Evolutionary conservation across 2,797 vertebrate genomes (phyloP).

Genomic region (Florisuga fusca): DNA sequence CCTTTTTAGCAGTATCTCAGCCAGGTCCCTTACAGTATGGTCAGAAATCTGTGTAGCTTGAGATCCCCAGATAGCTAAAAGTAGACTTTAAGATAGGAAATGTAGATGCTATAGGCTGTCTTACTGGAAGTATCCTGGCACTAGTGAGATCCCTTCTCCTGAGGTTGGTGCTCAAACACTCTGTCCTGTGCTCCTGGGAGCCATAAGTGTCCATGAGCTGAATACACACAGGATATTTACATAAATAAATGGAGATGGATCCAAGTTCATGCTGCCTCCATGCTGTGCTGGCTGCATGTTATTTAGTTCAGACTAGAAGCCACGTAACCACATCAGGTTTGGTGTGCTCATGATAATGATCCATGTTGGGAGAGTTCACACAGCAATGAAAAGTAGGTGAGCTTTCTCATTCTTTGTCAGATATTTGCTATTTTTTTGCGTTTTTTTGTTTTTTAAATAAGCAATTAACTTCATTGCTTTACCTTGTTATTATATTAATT

Average conservation of each 20-base stretch:
- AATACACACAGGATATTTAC: background rate
- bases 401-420: background rate
- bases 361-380: background rate
- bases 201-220: background rate
- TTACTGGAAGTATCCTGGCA: background rate
- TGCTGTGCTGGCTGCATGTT: background rate
- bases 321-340: background rate
- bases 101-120: background rate
- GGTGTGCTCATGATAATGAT: background rate
- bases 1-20: constrained; percentile 26
- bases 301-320: background rate
- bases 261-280: background rate
- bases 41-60: background rate
- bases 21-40: background rate
- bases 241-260: background rate
- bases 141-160: background rate
- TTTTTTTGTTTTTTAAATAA: background rate
- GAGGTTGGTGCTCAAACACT: background rate
- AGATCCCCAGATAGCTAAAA: background rate
- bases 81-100: background rate
- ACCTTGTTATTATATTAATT: background rate
- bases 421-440: background rate
- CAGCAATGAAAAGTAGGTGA: background rate
- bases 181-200: background rate
- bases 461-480: constrained; percentile 12